Percentiles rank a stretch among this genome's conserved stretches.
Evolutionary conservation across 2,113 vertebrate genomes (phyloP).

Genomic region (Tupaia tana): DNA sequence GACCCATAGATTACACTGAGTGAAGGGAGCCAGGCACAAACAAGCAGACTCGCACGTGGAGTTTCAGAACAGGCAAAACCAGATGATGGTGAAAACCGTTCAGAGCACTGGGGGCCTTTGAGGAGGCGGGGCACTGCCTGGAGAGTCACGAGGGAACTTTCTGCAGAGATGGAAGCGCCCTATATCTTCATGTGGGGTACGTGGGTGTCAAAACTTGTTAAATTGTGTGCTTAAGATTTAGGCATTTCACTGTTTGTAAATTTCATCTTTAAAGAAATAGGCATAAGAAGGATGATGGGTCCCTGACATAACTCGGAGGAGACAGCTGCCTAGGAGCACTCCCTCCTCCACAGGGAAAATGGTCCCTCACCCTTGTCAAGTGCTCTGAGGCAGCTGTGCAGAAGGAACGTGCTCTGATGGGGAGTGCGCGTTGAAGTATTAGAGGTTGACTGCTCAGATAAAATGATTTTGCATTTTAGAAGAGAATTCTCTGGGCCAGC

Average conservation of each 20-base stretch:
- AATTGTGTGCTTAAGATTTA: background rate
- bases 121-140: background rate
- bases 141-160: background rate
- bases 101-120: background rate
- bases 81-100: background rate
- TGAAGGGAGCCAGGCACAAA: background rate
- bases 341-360: background rate
- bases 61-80: background rate
- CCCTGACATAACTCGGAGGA: background rate
- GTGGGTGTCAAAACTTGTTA: background rate
- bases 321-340: background rate
- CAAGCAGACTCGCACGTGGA: fast-evolving
- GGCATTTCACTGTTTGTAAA: background rate
- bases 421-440: background rate
- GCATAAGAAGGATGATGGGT: background rate
- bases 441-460: background rate
- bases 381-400: background rate
- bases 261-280: background rate
- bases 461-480: conserved; percentile 22
- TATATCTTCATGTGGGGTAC: background rate
- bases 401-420: background rate
- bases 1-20: background rate
- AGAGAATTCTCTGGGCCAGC: background rate
- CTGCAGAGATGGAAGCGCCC: background rate
- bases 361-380: background rate